Conservation (phyloP, 1,140 invertebrate genomes). For the Monochamus saltuarius region DNA sequence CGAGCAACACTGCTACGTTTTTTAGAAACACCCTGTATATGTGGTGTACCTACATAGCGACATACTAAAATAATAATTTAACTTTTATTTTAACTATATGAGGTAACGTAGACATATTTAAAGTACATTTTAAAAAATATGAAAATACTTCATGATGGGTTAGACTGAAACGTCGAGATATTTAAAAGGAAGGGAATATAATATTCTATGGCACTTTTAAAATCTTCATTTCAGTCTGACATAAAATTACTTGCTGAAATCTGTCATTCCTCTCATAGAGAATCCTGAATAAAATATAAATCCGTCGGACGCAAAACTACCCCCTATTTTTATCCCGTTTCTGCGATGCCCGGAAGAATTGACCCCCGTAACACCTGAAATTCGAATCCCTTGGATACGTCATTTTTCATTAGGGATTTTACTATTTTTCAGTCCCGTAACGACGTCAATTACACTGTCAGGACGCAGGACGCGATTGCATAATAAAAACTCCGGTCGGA, state of each 20-base stretch:
- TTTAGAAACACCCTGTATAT: no score
- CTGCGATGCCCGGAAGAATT: not conserved
- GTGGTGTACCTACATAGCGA: no score
- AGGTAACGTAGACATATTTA: no score
- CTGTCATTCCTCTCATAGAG: slow-evolving; percentile 5
- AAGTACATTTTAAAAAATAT: no score
- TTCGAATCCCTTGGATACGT: not conserved
- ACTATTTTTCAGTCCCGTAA: slow-evolving; percentile 2
- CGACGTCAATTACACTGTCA: not conserved
- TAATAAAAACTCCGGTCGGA: slow-evolving; percentile 3
- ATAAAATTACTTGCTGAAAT: slow-evolving; percentile 12
- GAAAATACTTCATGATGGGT: no score
- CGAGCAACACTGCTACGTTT: no score
- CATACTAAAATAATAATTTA: no score
- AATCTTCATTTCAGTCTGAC: no score
- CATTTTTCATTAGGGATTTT: slow-evolving; percentile 11
- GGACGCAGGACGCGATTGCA: not conserved
- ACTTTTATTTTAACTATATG: no score
- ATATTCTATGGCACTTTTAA: no score
- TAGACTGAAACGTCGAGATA: no score
- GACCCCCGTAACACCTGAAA: not conserved
- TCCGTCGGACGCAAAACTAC: slow-evolving; percentile 9
- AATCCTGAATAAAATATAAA: slow-evolving; percentile 8
- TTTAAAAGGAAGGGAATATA: no score
- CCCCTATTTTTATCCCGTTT: slow-evolving; percentile 10